These are phyloP conservation scores for Trachelus stipa DNA, from an alignment of 2,888 invertebrate genomes.

Conservation along the genomic window DNA sequence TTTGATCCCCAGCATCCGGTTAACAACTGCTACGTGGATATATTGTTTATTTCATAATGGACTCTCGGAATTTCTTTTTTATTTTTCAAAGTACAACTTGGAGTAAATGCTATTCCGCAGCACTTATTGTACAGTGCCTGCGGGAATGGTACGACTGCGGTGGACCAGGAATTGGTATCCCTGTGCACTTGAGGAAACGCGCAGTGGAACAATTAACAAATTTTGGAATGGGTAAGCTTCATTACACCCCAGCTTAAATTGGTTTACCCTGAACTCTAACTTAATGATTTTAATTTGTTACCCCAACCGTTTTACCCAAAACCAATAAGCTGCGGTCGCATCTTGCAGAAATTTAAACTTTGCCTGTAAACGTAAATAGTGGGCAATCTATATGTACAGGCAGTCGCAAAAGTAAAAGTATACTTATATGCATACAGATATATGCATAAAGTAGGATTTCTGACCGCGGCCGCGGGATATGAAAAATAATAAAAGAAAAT, in stretches of 20 bases:
- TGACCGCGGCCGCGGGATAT: background rate
- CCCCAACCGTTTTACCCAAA: background rate
- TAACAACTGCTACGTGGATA: background rate
- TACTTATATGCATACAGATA: background rate
- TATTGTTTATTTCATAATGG: background rate
- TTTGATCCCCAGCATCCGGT: background rate
- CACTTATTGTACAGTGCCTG: too few relatives aligned
- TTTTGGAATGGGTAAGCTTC: background rate
- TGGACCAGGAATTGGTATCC: background rate
- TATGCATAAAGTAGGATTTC: background rate
- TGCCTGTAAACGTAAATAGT: background rate
- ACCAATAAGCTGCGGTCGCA: background rate
- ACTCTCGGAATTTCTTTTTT: background rate
- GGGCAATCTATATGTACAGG: background rate
- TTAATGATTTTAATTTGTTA: constrained; percentile 6
- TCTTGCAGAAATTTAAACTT: background rate
- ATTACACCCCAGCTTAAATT: constrained; percentile 1
- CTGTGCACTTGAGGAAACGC: too few relatives aligned
- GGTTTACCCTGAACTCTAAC: constrained; percentile 1
- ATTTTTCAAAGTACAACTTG: background rate
- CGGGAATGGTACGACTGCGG: background rate
- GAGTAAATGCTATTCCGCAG: background rate
- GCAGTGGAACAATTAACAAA: background rate
- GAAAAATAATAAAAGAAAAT: background rate
- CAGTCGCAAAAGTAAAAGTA: too few relatives aligned